A percentile compares a stretch with the other conserved stretches of the same genome.
Evolutionary conservation across 2,888 invertebrate species (phyloP).

Genomic region (Rhodophaea formosa): DNA sequence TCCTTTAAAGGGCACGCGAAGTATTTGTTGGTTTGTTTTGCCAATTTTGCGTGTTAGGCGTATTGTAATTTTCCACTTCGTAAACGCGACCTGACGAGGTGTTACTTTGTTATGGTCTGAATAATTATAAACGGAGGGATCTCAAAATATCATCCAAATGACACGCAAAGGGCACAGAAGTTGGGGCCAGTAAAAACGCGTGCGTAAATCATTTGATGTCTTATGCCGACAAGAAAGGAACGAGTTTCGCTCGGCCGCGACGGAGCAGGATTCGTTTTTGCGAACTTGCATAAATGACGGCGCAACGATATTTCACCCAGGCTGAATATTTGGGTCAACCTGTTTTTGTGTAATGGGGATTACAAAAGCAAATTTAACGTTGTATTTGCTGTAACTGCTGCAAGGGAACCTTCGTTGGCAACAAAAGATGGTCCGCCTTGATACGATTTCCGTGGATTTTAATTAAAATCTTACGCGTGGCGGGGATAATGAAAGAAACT

Average conservation of each 20-base stretch:
- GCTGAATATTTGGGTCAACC: constrained; percentile 77
- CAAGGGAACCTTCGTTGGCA: constrained; percentile 64
- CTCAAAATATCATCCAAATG: constrained; percentile 63
- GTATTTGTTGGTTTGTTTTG: not conserved
- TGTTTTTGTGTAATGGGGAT: constrained; percentile 78
- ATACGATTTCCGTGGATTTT: constrained; percentile 70
- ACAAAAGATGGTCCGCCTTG: constrained; percentile 68
- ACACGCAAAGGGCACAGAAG: constrained; percentile 60
- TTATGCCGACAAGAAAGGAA: constrained; percentile 54
- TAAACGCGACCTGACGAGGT: constrained; percentile 7
- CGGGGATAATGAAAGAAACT: constrained; percentile 61
- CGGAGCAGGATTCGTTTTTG: constrained; percentile 72
- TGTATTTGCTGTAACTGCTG: constrained; percentile 72
- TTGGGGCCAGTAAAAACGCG: constrained; percentile 39
- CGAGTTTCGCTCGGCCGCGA: constrained; percentile 54
- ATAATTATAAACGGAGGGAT: constrained; percentile 60
- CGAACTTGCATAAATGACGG: constrained; percentile 75
- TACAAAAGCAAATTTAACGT: constrained; percentile 76
- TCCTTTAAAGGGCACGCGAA: not conserved
- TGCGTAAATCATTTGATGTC: constrained; percentile 56
- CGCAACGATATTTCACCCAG: constrained; percentile 73
- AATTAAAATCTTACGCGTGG: constrained; percentile 76
- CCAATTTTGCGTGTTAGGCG: not conserved
- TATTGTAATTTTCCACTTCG: constrained; percentile 13
- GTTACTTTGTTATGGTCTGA: constrained; percentile 39